Evolutionary conservation across 2,113 vertebrate species (phyloP).

Genomic region (Nannobrachium achirus): DNA sequence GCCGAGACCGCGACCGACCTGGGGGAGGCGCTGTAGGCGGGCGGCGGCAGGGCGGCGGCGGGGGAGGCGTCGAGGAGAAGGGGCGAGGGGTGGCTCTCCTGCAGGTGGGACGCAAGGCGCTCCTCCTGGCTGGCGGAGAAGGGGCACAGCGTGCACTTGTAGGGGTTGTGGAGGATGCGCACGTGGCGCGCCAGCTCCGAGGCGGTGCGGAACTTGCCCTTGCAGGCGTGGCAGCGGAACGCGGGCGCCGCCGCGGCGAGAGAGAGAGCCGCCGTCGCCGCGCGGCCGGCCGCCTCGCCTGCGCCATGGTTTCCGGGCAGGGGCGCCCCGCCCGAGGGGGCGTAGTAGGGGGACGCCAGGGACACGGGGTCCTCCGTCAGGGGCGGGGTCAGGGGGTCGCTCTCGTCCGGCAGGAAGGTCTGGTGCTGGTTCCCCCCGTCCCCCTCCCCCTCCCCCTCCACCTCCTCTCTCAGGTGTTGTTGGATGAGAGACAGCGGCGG

Average conservation of each 20-base stretch:
- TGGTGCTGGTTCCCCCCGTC: constrained; percentile 57
- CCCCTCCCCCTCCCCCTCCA: constrained; percentile 44
- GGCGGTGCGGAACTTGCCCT: constrained; percentile 92
- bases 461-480: constrained; percentile 65
- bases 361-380: constrained; percentile 74
- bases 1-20: constrained; percentile 58
- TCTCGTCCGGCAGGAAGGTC: constrained; percentile 65
- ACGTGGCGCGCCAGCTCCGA: constrained; percentile 89
- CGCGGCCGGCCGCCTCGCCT: background rate
- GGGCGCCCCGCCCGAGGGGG: too few relatives aligned
- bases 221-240: constrained; percentile 91
- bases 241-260: constrained; percentile 61
- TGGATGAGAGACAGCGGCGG: constrained; percentile 55
- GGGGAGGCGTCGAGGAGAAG: too few relatives aligned
- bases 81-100: constrained; percentile 76
- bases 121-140: constrained; percentile 90
- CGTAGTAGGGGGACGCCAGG: constrained; percentile 65
- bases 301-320: too few relatives aligned
- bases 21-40: constrained; percentile 35
- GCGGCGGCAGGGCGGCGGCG: constrained; percentile 36
- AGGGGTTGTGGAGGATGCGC: constrained; percentile 91
- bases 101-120: constrained; percentile 85
- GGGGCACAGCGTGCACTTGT: constrained; percentile 90
- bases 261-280: constrained; percentile 28
- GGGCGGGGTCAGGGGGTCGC: constrained; percentile 74